phyloP scores from a whole-genome alignment of 2,888 invertebrate species.

The Perizoma flavofasciatum region DNA sequence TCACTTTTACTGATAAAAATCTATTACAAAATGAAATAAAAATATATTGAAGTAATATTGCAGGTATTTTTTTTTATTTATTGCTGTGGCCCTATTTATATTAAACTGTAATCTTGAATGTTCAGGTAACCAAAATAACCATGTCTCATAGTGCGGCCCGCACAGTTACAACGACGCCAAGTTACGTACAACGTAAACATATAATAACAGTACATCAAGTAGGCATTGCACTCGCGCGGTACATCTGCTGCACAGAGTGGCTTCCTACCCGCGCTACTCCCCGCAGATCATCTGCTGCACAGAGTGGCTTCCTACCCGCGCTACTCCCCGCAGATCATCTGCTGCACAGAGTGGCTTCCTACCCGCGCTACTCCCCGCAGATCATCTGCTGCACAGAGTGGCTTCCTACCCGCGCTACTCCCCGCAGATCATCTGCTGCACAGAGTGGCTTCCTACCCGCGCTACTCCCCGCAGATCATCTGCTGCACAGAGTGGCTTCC shows the following conservation, averaged over 20 bases:
- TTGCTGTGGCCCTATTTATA: no score
- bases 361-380: background rate
- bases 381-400: background rate
- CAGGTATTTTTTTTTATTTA: no score
- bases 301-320: background rate
- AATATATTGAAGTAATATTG: no score
- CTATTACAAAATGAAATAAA: no score
- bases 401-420: background rate
- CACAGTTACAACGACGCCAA: background rate
- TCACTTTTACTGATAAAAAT: no score
- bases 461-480: background rate
- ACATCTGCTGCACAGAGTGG: background rate
- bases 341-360: background rate
- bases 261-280: background rate
- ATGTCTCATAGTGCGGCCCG: no score
- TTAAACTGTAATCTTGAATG: no score
- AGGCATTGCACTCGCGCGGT: no score
- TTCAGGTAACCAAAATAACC: no score
- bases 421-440: background rate
- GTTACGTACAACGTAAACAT: background rate
- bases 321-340: background rate
- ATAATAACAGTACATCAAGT: slow-evolving; percentile 11
- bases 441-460: background rate
- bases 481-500: background rate
- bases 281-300: background rate